Percentiles rank a stretch among this genome's conserved stretches.
phyloP scores from a whole-genome alignment of 2,888 invertebrate genomes.

The Drosophila austrosaltans region DNA sequence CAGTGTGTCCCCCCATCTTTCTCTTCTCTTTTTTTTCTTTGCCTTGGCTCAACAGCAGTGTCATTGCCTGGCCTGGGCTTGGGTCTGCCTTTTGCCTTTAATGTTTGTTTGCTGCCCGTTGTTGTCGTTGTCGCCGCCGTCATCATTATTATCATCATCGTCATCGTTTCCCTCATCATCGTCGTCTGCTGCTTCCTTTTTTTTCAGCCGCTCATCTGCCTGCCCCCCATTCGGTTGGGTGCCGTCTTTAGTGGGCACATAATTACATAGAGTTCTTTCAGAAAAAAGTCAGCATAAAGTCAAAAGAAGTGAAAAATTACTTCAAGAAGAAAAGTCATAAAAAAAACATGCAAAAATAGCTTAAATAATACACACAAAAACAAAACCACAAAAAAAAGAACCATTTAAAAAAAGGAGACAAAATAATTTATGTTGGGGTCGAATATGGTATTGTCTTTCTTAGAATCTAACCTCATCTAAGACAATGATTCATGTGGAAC shows the following conservation, averaged over 20 bases:
- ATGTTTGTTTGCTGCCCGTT: constrained; percentile 25
- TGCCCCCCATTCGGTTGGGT: constrained; percentile 69
- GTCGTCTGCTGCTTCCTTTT: constrained; percentile 45
- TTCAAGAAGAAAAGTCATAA: constrained; percentile 27
- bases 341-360: constrained; percentile 7
- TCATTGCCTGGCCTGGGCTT: constrained; percentile 42
- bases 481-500: constrained; percentile 6
- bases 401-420: constrained; percentile 17
- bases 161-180: constrained; percentile 22
- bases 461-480: constrained; percentile 5
- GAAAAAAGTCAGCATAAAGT: constrained; percentile 9
- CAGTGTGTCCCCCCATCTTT: background rate
- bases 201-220: constrained; percentile 23
- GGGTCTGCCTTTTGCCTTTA: constrained; percentile 19
- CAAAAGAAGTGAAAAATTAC: constrained; percentile 55
- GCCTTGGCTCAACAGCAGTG: constrained; percentile 48
- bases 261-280: constrained; percentile 57
- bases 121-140: background rate
- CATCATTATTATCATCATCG: background rate
- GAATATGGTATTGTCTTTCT: constrained; percentile 24
- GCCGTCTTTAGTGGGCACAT: constrained; percentile 64
- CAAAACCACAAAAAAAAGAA: constrained; percentile 38
- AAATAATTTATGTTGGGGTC: constrained; percentile 42
- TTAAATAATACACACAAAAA: constrained; percentile 21
- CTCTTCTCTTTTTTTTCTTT: constrained; percentile 21